Conservation (phyloP, 2,888 invertebrate species). For the Boloria selene region DNA sequence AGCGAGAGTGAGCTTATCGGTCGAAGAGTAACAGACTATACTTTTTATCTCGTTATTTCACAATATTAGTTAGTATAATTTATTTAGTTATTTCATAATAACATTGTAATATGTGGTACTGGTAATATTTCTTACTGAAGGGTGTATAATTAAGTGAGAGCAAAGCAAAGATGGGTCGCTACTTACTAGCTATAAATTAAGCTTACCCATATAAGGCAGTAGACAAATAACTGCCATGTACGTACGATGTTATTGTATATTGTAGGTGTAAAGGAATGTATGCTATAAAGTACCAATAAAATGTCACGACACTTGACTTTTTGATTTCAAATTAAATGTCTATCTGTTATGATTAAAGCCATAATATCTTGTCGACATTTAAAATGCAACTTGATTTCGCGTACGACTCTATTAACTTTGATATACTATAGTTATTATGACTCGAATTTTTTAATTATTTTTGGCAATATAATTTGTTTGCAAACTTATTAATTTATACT, state of each 20-base stretch:
- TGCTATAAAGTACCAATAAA: conserved; percentile 20
- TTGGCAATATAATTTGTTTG: background rate
- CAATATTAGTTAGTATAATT: no score
- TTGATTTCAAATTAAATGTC: conserved; percentile 33
- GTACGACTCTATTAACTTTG: conserved; percentile 19
- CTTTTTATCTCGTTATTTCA: no score
- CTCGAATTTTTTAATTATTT: background rate
- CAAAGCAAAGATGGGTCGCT: no score
- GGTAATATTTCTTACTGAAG: no score
- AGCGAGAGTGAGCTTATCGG: no score
- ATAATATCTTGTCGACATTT: conserved; percentile 24
- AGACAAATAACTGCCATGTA: background rate
- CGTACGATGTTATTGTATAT: background rate
- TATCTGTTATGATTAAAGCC: conserved; percentile 20
- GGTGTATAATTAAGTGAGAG: no score
- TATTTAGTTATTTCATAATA: no score
- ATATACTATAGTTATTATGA: background rate
- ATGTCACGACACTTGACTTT: conserved; percentile 41
- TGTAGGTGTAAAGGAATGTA: background rate
- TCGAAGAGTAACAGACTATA: no score
- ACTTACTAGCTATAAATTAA: no score
- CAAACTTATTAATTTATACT: no score
- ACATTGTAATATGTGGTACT: no score
- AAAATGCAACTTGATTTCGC: conserved; percentile 20
- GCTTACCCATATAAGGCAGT: no score